Evolutionary conservation across 2,113 vertebrate genomes (phyloP), one percentile per base, ranked within the genome.

Genomic region (Cnemophilus loriae): DNA sequence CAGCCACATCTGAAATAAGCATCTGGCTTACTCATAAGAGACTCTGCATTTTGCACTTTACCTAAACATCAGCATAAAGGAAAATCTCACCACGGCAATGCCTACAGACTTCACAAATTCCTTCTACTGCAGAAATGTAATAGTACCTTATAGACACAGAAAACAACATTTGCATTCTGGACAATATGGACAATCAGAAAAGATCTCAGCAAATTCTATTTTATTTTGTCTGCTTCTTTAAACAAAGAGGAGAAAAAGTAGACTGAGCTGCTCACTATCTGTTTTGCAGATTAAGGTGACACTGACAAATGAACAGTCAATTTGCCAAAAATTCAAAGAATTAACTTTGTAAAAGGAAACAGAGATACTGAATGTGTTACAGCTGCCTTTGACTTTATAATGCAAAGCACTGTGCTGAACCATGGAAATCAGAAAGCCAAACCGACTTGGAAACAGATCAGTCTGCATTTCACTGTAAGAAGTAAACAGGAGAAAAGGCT

Each of bases 261-360:
- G 60, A 63, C 56, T 46, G 56, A 75, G 42, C 41, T 92, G 52
- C n/a, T 88, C 24, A 17, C 68, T 94, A 49, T 64, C 91, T 96
- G 79, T 63, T 88, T 84, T 86, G 18, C 59, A 92, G 87, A 94
- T 84, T 88, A 84, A 84, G 75, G 69, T 84, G 90, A 94, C 63
- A 53, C 63, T 90, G 84, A 94, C 71, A 93, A 96, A 91, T 74
- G 78, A 95, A 70, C 42, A 61, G 67, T n/a, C 55, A n/a, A 80
- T 86, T 70, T 88, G 78, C 92, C 93, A 95, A 96, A 91, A 93
- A 93, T 91, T 28, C 87, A 24, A 94, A 90, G 93, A 93, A 94
- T 89, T 84, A 73, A 53, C 59, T 90, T 80, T n/a, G 56, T 32
- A 63, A 84, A 56, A 80, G 42, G 52, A 80, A 85, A 61, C 20